A percentile compares a stretch with the other conserved stretches of the same genome.
Conservation (phyloP, 2,113 vertebrate species). For the Origma solitaria region DNA sequence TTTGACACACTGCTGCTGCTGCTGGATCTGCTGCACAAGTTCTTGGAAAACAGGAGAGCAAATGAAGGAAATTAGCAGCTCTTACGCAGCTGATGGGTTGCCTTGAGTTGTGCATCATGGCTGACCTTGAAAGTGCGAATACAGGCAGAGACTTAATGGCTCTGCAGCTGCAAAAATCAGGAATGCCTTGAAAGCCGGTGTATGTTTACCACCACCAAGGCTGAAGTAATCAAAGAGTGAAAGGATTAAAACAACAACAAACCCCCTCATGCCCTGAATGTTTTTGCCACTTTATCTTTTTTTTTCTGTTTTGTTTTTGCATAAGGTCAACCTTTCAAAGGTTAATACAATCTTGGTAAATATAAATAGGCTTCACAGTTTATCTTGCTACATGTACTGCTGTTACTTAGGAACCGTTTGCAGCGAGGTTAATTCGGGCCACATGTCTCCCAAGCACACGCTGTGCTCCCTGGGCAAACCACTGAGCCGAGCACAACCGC, state of each 20-base stretch:
- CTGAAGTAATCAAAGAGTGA: conserved; percentile 21
- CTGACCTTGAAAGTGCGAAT: conserved; percentile 7
- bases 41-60: not conserved
- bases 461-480: conserved; percentile 20
- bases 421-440: conserved; percentile 57
- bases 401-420: conserved; percentile 57
- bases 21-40: not conserved
- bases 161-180: conserved; percentile 11
- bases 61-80: not conserved
- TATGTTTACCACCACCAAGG: conserved; percentile 20
- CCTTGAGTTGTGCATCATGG: conserved; percentile 11
- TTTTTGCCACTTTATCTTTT: conserved; percentile 16
- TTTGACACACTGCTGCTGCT: not conserved
- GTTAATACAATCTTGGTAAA: conserved; percentile 72
- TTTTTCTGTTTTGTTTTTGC: conserved; percentile 26
- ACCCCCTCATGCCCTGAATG: not conserved
- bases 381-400: not conserved
- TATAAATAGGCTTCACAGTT: conserved; percentile 55
- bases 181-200: not conserved
- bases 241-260: conserved; percentile 53
- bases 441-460: not conserved
- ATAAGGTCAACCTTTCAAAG: conserved; percentile 72
- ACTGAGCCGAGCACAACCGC: not conserved
- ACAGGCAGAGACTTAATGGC: not conserved
- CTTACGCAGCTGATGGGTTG: not conserved